These are phyloP conservation scores for Epizoanthus rinbou DNA, from an alignment of 92 coral and sea anemone genomes.

Conservation along the genomic window DNA sequence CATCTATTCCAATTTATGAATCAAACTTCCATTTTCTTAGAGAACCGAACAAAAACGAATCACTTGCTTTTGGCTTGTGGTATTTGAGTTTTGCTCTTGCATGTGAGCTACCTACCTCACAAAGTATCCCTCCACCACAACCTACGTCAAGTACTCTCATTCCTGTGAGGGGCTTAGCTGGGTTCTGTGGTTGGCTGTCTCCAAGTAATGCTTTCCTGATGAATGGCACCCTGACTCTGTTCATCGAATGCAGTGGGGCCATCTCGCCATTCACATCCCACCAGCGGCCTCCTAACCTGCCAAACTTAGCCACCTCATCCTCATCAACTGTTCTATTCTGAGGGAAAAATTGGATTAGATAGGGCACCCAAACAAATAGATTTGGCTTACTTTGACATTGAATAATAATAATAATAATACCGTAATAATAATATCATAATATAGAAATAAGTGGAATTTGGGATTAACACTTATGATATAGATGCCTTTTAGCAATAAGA, in stretches of 20 bases:
- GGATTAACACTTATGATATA: no score
- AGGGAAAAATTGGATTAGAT: not conserved
- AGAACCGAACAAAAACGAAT: no score
- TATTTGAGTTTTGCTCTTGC: no score
- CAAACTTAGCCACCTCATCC: constrained; percentile 87
- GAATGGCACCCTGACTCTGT: constrained; percentile 83
- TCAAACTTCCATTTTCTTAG: no score
- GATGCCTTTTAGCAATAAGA: no score
- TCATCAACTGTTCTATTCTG: constrained; percentile 74
- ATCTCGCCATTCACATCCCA: constrained; percentile 92
- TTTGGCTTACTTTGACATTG: no score
- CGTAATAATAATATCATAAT: no score
- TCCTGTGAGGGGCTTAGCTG: constrained; percentile 68
- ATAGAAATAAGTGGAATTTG: no score
- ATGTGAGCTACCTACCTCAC: constrained; percentile 61
- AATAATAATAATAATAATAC: no score
- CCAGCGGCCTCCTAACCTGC: constrained; percentile 83
- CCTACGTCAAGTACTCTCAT: constrained; percentile 83
- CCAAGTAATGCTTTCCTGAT: constrained; percentile 70
- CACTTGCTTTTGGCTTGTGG: no score
- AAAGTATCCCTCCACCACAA: constrained; percentile 95
- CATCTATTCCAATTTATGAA: no score
- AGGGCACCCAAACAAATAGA: no score
- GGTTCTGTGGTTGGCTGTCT: not conserved
- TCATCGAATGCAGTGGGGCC: constrained; percentile 90